Evolutionary conservation across 2,888 invertebrate species (phyloP), one percentile per base, ranked within the genome.

Genomic region (Ennomos erosarius): DNA sequence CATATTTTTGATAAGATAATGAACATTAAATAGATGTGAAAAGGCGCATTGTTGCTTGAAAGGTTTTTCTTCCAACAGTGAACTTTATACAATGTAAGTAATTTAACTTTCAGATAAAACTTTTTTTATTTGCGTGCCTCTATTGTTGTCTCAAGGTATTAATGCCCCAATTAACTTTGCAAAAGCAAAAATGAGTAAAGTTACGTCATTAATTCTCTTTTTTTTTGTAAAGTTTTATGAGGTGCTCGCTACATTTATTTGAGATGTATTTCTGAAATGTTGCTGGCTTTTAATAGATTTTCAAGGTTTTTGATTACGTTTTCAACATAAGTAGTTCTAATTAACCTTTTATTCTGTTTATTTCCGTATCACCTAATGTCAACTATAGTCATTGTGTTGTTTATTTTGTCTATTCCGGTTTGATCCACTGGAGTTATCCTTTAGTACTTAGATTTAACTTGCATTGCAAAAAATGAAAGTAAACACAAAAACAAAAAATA

Each of bases 111-210:
- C 44, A 55, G 60, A 64, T 65, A 64, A 62, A 68, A 64, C 57
- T 57, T 60, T 66, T 64, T 64, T 59, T 60, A 62, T 64, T 65
- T 62, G 54, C 61, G 47, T 51, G 46, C 37, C 58, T 51, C 65
- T 68, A 64, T 67, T 67, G 64, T 65, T 58, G 45, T 52, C 56
- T 40, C 51, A 58, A 38, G 59, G 56, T 51, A 58, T 59, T 62
- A 52, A 57, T 53, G 54, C 37, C 16, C 60, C 62, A 70, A 70
- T 68, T 70, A 70, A 65, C 62, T 67, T 64, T 52, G 12, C 52
- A 40, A 47, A 65, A 67, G 67, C 54, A 58, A 67, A 65, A 68
- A 70, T 64, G 68, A 68, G 65, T 62, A 65, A 70, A 70, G 70
- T 70, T 70, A 1, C 52, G 59, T 61, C 66, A 59, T 68, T 66